phyloP scores from a whole-genome alignment of 2,888 invertebrate genomes.

The Cephus spinipes region DNA sequence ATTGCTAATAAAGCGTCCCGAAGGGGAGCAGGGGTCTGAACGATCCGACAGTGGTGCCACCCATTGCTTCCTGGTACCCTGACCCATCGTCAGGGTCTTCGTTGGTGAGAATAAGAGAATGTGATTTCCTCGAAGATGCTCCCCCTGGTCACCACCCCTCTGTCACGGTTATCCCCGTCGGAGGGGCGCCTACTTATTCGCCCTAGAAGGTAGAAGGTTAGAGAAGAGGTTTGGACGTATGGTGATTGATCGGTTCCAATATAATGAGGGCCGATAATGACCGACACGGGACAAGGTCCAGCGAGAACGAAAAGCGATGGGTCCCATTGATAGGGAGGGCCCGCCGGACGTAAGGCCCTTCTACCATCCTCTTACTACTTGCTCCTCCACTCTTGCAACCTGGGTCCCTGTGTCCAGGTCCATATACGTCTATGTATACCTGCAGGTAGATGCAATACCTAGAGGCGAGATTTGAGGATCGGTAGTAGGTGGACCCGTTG shows the following conservation, averaged over 20 bases:
- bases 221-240: slow-evolving; percentile 41
- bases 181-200: slow-evolving; percentile 4
- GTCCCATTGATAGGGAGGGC: slow-evolving; percentile 47
- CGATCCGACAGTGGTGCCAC: not conserved
- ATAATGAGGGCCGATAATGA: slow-evolving; percentile 66
- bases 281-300: slow-evolving; percentile 60
- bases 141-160: not conserved
- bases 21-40: slow-evolving; percentile 18
- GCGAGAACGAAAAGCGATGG: slow-evolving; percentile 58
- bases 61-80: not conserved
- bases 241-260: slow-evolving; percentile 65
- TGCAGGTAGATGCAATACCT: not conserved
- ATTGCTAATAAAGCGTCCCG: slow-evolving; percentile 50
- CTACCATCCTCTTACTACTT: not conserved
- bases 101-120: not conserved
- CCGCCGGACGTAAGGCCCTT: slow-evolving; percentile 9
- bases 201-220: slow-evolving; percentile 1
- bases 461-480: not conserved
- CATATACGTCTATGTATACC: not conserved
- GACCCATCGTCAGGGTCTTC: not conserved
- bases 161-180: not conserved
- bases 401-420: not conserved
- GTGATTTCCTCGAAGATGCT: not conserved
- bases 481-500: slow-evolving; percentile 5
- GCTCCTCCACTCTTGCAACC: not conserved